Percentiles rank a stretch among this genome's conserved stretches.
Conservation (phyloP, 2,113 vertebrate species). For the Oryzias celebensis region DNA sequence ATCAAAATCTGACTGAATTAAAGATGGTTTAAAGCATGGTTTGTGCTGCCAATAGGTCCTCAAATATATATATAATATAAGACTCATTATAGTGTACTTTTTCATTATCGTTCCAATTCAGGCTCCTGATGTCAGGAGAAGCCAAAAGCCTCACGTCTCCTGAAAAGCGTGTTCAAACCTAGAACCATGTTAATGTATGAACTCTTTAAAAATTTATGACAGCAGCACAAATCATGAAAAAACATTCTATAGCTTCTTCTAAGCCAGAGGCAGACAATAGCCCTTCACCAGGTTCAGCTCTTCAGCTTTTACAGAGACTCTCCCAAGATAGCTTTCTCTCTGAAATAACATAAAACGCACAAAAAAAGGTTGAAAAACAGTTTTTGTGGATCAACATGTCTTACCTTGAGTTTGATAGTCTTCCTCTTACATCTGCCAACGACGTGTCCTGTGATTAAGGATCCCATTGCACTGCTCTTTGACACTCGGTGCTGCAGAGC, state of each 20-base stretch:
- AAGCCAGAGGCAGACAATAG: background rate
- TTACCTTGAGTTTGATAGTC: slow-evolving; percentile 67
- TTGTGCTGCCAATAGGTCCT: too few species aligned
- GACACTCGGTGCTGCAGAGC: slow-evolving; percentile 27
- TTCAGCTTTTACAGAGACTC: background rate
- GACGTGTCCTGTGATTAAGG: slow-evolving; percentile 29
- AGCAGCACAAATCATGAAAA: slow-evolving; percentile 35
- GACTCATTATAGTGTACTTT: slow-evolving; percentile 21
- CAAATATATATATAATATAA: too few species aligned
- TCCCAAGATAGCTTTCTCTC: too few species aligned
- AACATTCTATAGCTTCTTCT: background rate
- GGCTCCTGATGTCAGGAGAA: too few species aligned
- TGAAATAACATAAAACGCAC: background rate
- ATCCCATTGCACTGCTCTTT: slow-evolving; percentile 57
- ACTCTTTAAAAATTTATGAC: slow-evolving; percentile 31
- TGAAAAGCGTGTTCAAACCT: slow-evolving; percentile 14
- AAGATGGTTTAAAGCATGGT: too few species aligned
- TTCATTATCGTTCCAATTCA: too few species aligned
- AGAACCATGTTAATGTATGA: slow-evolving; percentile 30
- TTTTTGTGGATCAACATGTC: slow-evolving; percentile 15
- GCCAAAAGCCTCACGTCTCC: slow-evolving; percentile 7
- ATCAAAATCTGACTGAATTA: too few species aligned
- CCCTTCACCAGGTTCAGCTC: background rate
- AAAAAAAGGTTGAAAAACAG: background rate
- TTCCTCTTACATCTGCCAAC: slow-evolving; percentile 53